These are phyloP conservation scores for Heterotis niloticus DNA, from an alignment of 2,113 vertebrate genomes.

Conservation along the genomic window DNA sequence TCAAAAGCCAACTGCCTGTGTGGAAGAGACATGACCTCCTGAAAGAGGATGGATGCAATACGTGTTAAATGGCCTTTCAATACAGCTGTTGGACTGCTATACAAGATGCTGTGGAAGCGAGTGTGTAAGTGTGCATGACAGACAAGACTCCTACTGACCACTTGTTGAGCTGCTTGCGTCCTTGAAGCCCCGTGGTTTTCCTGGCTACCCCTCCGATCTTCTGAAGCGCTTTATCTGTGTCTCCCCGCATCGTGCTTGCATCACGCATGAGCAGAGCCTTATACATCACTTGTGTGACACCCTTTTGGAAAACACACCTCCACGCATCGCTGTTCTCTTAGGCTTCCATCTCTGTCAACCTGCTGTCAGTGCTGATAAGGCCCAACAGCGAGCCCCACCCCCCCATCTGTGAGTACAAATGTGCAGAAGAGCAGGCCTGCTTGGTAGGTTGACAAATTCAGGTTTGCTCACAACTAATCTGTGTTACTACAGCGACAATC, in stretches of 20 bases:
- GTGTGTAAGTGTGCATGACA: no score
- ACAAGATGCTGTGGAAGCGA: background rate
- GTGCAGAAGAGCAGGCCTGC: background rate
- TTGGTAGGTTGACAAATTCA: background rate
- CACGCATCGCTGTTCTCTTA: conserved; percentile 28
- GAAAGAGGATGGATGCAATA: background rate
- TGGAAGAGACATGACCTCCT: background rate
- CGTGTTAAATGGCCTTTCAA: background rate
- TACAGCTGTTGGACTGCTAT: background rate
- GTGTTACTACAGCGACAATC: background rate
- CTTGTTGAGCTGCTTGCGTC: background rate
- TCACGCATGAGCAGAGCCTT: conserved; percentile 24
- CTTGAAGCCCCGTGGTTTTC: background rate
- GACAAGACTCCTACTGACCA: background rate
- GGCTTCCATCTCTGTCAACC: conserved; percentile 32
- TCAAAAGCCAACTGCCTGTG: background rate
- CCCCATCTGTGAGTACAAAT: background rate
- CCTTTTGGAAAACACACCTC: conserved; percentile 25
- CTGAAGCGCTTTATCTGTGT: conserved; percentile 31
- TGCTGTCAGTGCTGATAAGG: conserved; percentile 36
- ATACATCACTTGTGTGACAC: conserved; percentile 30
- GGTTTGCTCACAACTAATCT: background rate
- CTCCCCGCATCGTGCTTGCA: conserved; percentile 32
- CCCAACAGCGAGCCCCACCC: background rate
- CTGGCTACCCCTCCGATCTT: conserved; percentile 9